Evolutionary conservation across 2,797 vertebrate genomes (phyloP).

Genomic region (Taeniopygia guttata): DNA sequence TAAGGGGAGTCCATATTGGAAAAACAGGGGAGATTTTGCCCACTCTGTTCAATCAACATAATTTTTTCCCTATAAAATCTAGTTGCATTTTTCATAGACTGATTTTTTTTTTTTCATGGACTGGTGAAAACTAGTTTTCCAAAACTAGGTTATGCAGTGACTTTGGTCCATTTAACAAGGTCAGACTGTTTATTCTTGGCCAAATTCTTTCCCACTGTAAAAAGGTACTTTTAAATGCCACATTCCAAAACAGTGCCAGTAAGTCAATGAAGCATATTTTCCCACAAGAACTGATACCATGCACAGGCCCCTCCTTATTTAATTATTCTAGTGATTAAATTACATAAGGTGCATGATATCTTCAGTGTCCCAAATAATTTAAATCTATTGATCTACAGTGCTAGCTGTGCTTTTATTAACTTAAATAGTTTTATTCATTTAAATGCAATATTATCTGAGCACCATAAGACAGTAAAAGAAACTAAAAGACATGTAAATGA

Average conservation of each 20-base stretch:
- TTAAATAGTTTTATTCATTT: not conserved
- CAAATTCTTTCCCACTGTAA: conserved; percentile 86
- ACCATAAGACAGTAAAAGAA: not conserved
- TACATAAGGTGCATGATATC: conserved; percentile 48
- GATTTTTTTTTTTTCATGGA: not conserved
- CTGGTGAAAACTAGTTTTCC: conserved; percentile 72
- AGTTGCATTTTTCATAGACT: conserved; percentile 30
- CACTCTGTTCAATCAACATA: not conserved
- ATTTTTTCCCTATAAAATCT: conserved; percentile 1
- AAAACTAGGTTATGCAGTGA: conserved; percentile 70
- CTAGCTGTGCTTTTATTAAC: not conserved
- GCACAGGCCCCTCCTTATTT: conserved; percentile 67
- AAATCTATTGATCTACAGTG: not conserved
- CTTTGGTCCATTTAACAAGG: conserved; percentile 82
- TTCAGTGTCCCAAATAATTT: conserved; percentile 29
- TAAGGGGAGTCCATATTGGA: not conserved
- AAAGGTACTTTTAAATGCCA: conserved; percentile 86
- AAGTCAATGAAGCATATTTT: conserved; percentile 85
- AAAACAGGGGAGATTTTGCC: not conserved
- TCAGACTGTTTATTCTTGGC: conserved; percentile 84
- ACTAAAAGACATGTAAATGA: not conserved
- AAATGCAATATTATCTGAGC: not conserved
- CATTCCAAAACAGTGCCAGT: conserved; percentile 83
- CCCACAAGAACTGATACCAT: conserved; percentile 81
- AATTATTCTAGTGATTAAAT: conserved; percentile 59